A percentile compares a stretch with the other conserved stretches of the same genome.
These are phyloP conservation scores for Papilio protenor DNA, from an alignment of 2,888 invertebrate genomes.

Conservation along the genomic window DNA sequence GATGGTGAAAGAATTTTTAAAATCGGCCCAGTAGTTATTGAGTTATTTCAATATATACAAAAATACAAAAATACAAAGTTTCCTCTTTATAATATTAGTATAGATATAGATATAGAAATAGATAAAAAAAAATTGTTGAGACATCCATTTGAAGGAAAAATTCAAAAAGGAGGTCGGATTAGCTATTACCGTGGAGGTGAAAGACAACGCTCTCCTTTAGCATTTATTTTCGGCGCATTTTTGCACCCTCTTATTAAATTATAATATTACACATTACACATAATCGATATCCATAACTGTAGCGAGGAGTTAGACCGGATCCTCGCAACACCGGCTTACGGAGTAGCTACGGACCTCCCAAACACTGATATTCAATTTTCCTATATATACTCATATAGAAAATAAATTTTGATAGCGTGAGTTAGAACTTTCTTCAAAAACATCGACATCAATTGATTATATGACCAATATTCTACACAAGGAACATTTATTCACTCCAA, in stretches of 20 bases:
- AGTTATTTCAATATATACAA: too few relatives aligned
- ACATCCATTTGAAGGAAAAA: neutral
- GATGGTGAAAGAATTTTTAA: too few relatives aligned
- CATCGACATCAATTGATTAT: neutral
- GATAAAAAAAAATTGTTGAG: neutral
- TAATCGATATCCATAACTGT: conserved; percentile 59
- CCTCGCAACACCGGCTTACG: conserved; percentile 74
- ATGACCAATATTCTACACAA: neutral
- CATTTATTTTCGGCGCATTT: conserved; percentile 61
- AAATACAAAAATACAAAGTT: too few relatives aligned
- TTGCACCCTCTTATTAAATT: too few relatives aligned
- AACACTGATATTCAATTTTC: rapidly evolving
- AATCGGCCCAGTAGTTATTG: too few relatives aligned
- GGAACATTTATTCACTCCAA: neutral
- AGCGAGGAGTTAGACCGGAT: conserved; percentile 77
- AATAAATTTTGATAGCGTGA: conserved; percentile 68
- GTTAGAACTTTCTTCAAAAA: conserved; percentile 57
- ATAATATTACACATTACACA: too few relatives aligned
- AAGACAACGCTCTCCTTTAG: conserved; percentile 76
- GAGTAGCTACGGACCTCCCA: conserved; percentile 82
- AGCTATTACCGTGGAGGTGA: conserved; percentile 81
- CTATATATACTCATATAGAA: conserved; percentile 50
- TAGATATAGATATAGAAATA: too few relatives aligned
- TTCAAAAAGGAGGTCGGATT: conserved; percentile 75
- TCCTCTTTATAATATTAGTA: too few relatives aligned